Conservation (phyloP, 1,140 invertebrate species). For the Lucilia cuprina region DNA sequence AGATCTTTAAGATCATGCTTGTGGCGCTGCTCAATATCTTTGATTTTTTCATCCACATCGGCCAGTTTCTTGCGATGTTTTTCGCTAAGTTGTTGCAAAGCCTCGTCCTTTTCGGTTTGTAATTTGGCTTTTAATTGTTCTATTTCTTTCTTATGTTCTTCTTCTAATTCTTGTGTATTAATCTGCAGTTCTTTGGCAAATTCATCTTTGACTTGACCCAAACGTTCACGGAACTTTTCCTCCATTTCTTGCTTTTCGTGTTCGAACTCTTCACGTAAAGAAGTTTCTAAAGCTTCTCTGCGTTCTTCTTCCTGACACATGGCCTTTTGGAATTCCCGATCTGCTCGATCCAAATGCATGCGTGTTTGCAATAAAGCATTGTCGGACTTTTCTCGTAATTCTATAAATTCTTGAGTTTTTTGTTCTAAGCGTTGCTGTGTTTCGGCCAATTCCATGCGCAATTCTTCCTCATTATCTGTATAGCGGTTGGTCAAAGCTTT, state of each 20-base stretch:
- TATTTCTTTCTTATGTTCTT: constrained; percentile 68
- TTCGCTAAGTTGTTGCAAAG: constrained; percentile 64
- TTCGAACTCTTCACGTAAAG: constrained; percentile 54
- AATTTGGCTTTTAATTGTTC: constrained; percentile 67
- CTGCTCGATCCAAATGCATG: constrained; percentile 61
- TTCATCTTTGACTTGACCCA: constrained; percentile 60
- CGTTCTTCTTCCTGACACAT: constrained; percentile 66
- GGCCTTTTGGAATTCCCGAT: constrained; percentile 65
- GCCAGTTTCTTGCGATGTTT: constrained; percentile 65
- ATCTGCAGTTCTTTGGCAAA: constrained; percentile 57
- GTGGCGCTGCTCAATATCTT: constrained; percentile 58
- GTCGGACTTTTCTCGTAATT: constrained; percentile 56
- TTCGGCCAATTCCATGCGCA: constrained; percentile 66
- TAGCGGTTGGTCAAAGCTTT: constrained; percentile 65
- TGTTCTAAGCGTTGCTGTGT: constrained; percentile 66
- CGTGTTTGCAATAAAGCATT: constrained; percentile 57
- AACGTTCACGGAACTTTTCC: constrained; percentile 55
- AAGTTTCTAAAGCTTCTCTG: constrained; percentile 58
- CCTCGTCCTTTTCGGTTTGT: constrained; percentile 66
- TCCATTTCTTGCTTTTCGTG: constrained; percentile 58
- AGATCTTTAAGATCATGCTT: constrained; percentile 60
- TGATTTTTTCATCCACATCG: constrained; percentile 62
- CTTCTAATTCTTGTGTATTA: constrained; percentile 65
- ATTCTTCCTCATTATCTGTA: constrained; percentile 66
- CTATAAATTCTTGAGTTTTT: constrained; percentile 64